Evolutionary conservation across 2,113 vertebrate genomes (phyloP).

Genomic region (Corythornis vintsioides): DNA sequence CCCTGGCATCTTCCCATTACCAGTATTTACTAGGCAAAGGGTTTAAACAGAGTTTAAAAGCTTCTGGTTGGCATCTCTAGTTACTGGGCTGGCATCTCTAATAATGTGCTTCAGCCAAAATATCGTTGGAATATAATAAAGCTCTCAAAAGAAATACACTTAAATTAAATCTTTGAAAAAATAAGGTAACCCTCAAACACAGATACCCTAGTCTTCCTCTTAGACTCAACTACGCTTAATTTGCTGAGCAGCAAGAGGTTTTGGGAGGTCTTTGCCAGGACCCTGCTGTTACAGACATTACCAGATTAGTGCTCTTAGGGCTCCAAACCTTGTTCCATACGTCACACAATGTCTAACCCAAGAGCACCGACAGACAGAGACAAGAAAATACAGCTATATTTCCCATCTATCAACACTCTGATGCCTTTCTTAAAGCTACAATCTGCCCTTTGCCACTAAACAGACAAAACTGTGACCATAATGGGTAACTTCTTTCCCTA

Average conservation of each 20-base stretch:
- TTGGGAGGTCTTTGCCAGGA: neutral
- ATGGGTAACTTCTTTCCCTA: neutral
- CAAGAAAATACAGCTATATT: neutral
- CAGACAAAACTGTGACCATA: neutral
- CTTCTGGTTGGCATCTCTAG: neutral
- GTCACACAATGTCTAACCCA: neutral
- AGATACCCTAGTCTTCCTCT: neutral
- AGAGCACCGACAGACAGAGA: neutral
- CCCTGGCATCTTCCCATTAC: neutral
- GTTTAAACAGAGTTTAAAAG: neutral
- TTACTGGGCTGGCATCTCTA: neutral
- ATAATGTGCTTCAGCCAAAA: neutral
- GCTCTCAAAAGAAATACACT: neutral
- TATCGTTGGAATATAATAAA: neutral
- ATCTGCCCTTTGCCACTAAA: neutral
- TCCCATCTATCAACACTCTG: neutral
- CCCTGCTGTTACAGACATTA: neutral
- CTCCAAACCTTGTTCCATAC: neutral
- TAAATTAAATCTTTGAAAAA: neutral
- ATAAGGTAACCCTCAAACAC: neutral
- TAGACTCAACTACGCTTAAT: neutral
- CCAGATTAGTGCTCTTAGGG: neutral
- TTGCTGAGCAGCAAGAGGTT: neutral
- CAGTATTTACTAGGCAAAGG: neutral
- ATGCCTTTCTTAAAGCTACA: neutral